A percentile compares a stretch with the other conserved stretches of the same genome.
These are phyloP conservation scores for Smithornis capensis DNA, from an alignment of 2,113 vertebrate genomes.

Conservation along the genomic window DNA sequence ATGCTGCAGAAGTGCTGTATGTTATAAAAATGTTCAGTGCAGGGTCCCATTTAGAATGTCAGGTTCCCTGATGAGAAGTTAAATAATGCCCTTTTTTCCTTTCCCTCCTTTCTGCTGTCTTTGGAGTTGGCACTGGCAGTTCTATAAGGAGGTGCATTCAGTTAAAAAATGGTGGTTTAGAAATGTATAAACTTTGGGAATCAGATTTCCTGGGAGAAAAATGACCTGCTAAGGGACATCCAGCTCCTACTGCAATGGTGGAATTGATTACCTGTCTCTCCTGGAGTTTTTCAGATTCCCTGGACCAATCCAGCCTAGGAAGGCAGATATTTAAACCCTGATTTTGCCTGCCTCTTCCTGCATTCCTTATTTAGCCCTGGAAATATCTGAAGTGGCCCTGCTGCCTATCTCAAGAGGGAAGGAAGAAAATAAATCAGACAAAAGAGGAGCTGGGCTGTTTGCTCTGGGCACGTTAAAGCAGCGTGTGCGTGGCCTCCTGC, in stretches of 20 bases:
- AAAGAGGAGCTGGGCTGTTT: constrained; percentile 8
- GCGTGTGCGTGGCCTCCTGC: background rate
- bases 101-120: background rate
- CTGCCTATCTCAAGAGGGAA: constrained; percentile 20
- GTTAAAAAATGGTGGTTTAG: background rate
- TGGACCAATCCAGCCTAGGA: background rate
- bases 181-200: background rate
- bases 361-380: background rate
- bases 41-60: background rate
- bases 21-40: background rate
- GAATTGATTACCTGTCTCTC: background rate
- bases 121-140: background rate
- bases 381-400: constrained; percentile 20
- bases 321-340: background rate
- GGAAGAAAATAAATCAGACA: constrained; percentile 36
- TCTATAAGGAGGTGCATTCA: background rate
- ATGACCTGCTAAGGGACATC: background rate
- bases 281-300: background rate
- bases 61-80: background rate
- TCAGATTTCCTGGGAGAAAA: background rate
- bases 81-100: background rate
- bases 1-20: background rate
- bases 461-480: background rate
- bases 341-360: background rate
- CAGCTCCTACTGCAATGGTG: background rate